A percentile compares a stretch with the other conserved stretches of the same genome.
phyloP scores from a whole-genome alignment of 2,888 invertebrate species.

The Julus scanicus region DNA sequence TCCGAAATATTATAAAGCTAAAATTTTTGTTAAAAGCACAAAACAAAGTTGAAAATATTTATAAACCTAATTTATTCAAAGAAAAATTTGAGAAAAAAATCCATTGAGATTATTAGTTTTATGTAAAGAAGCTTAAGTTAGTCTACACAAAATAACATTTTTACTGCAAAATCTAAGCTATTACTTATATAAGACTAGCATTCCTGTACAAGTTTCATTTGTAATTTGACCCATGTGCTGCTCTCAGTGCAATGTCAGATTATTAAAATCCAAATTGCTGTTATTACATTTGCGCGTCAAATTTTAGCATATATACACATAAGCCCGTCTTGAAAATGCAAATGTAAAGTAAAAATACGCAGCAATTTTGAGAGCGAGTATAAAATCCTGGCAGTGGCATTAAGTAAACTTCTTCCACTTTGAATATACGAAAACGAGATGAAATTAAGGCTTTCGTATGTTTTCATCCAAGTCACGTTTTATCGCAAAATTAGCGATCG shows the following conservation, averaged over 20 bases:
- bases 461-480: slow-evolving; percentile 44
- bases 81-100: background rate
- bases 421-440: slow-evolving; percentile 18
- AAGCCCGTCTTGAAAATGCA: background rate
- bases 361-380: background rate
- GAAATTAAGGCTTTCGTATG: background rate
- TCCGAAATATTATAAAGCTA: too few relatives aligned
- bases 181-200: background rate
- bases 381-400: background rate
- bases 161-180: background rate
- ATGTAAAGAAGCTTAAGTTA: background rate
- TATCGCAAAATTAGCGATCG: slow-evolving; percentile 37
- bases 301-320: background rate
- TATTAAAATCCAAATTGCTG: slow-evolving; percentile 44
- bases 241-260: background rate
- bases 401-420: slow-evolving; percentile 26
- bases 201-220: background rate
- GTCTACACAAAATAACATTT: too few relatives aligned
- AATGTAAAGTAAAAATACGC: background rate
- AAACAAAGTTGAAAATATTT: too few relatives aligned
- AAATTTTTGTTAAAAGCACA: too few relatives aligned
- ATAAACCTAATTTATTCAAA: background rate
- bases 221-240: slow-evolving; percentile 40
- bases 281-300: slow-evolving; percentile 12
- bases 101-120: background rate